Conservation (phyloP, 2,888 invertebrate species). For the Acleris sparsana region DNA sequence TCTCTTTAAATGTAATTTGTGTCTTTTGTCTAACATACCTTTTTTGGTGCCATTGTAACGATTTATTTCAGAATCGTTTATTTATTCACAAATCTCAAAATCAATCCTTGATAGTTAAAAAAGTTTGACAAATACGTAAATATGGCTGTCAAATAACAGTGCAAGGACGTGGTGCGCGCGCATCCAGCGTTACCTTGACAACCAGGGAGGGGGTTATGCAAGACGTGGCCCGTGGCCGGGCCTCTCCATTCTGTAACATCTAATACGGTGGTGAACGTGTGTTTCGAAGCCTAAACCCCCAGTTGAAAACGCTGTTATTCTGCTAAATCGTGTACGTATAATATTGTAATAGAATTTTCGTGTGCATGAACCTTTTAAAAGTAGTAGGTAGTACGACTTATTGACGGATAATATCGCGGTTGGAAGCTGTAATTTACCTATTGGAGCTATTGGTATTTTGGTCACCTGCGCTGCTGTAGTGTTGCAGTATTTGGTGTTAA, state of each 20-base stretch:
- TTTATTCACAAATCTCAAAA: slow-evolving; percentile 37
- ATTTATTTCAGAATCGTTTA: slow-evolving; percentile 16
- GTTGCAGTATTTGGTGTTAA: slow-evolving; percentile 2
- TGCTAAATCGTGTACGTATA: slow-evolving; percentile 19
- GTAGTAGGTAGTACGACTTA: slow-evolving; percentile 3
- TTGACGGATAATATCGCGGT: slow-evolving; percentile 12
- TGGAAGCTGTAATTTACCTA: neutral
- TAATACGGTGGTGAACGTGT: slow-evolving; percentile 20
- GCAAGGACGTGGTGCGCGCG: slow-evolving; percentile 65
- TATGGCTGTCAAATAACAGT: slow-evolving; percentile 54
- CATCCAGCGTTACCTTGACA: slow-evolving; percentile 62
- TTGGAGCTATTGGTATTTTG: slow-evolving; percentile 1
- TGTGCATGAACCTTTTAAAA: neutral
- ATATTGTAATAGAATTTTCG: neutral
- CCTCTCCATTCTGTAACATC: slow-evolving; percentile 13
- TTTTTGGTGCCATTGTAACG: slow-evolving; percentile 69
- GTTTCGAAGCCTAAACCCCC: neutral
- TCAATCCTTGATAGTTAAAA: slow-evolving; percentile 45
- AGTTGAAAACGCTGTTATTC: neutral
- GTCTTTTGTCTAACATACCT: slow-evolving; percentile 57
- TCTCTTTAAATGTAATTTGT: neutral
- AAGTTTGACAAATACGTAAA: slow-evolving; percentile 64
- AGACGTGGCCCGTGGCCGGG: slow-evolving; percentile 41
- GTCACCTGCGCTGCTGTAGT: neutral
- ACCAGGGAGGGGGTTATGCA: slow-evolving; percentile 53